phyloP scores from a whole-genome alignment of 2,113 vertebrate species.

The Eubucco bourcierii region DNA sequence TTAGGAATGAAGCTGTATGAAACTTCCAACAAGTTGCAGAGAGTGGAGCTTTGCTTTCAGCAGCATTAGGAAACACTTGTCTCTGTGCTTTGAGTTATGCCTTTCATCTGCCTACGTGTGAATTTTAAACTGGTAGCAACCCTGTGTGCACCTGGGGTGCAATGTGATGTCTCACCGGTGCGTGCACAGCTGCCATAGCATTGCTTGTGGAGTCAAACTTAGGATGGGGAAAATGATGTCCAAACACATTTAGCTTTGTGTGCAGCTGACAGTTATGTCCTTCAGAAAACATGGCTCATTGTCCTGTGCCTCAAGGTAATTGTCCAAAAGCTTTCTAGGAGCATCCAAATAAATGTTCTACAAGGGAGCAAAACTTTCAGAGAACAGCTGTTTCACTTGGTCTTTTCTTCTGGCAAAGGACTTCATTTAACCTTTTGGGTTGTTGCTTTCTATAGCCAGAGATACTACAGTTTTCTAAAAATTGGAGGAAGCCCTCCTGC shows the following conservation, averaged over 20 bases:
- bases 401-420: background rate
- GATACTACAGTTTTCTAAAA: background rate
- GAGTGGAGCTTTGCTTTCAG: background rate
- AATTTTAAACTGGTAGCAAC: background rate
- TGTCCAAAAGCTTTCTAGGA: background rate
- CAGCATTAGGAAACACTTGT: background rate
- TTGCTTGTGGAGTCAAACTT: background rate
- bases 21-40: background rate
- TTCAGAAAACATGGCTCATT: background rate
- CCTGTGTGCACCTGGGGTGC: background rate
- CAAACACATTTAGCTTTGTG: background rate
- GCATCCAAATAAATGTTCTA: background rate
- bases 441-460: background rate
- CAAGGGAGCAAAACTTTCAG: background rate
- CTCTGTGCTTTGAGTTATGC: background rate
- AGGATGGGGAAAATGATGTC: background rate
- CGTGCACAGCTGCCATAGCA: accelerated
- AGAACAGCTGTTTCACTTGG: background rate
- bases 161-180: accelerated
- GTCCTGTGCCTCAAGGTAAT: background rate
- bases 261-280: background rate
- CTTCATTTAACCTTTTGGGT: background rate
- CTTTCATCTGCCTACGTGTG: background rate
- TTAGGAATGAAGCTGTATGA: background rate
- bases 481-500: background rate